A percentile compares a stretch with the other conserved stretches of the same genome.
Evolutionary conservation across 2,113 vertebrate species (phyloP).

Genomic region (Capra hircus): DNA sequence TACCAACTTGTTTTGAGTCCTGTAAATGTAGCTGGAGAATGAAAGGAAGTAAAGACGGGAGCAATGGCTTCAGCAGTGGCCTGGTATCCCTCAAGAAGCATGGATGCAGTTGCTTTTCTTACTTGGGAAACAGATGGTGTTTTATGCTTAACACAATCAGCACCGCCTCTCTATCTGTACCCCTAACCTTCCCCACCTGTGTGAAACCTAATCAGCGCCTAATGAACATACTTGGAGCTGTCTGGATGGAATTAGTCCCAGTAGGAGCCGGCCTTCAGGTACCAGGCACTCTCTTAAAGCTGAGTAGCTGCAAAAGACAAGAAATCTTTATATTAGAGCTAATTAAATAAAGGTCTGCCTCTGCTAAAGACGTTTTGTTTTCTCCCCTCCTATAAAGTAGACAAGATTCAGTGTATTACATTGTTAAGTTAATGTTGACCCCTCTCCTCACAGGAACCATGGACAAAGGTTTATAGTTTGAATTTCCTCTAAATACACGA

Average conservation of each 20-base stretch:
- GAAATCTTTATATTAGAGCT: conserved; percentile 77
- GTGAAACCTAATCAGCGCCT: conserved; percentile 90
- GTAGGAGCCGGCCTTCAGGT: conserved; percentile 92
- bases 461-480: conserved; percentile 5
- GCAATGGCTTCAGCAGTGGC: conserved; percentile 44
- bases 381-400: conserved; percentile 46
- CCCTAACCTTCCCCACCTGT: conserved; percentile 93
- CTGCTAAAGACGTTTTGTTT: conserved; percentile 51
- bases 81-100: conserved; percentile 60
- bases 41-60: conserved; percentile 45
- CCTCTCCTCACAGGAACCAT: neutral
- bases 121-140: conserved; percentile 90
- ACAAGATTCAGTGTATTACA: neutral
- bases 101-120: conserved; percentile 58
- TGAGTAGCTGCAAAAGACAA: conserved; percentile 76
- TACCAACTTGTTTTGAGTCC: conserved; percentile 42
- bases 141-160: conserved; percentile 94
- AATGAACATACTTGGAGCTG: conserved; percentile 94
- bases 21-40: conserved; percentile 60
- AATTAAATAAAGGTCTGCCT: conserved; percentile 82
- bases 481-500: conserved; percentile 10
- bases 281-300: conserved; percentile 75
- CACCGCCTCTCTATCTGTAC: conserved; percentile 89
- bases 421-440: conserved; percentile 35
- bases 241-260: conserved; percentile 96